These are phyloP conservation scores for Eubasilissa splendida DNA, from an alignment of 2,888 invertebrate species.

Conservation along the genomic window DNA sequence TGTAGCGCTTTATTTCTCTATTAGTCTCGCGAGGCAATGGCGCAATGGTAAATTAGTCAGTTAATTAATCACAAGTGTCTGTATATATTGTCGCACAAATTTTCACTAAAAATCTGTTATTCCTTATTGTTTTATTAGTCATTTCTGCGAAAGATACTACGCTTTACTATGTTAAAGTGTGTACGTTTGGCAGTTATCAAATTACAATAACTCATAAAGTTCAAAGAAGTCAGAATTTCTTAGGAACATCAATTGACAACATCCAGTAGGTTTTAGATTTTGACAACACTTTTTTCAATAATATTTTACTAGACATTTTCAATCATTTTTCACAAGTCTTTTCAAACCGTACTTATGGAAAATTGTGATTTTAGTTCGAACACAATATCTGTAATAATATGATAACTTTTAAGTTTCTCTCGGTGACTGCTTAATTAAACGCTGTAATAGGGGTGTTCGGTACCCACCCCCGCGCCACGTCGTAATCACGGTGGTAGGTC, in stretches of 20 bases:
- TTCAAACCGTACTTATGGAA: background rate
- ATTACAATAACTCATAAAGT: too few relatives aligned
- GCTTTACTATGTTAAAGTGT: too few relatives aligned
- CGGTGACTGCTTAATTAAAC: conserved; percentile 18
- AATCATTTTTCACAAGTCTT: background rate
- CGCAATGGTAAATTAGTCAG: too few relatives aligned
- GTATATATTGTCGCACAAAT: too few relatives aligned
- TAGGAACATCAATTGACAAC: background rate
- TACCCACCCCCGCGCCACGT: background rate
- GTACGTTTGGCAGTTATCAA: too few relatives aligned
- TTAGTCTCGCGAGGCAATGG: too few relatives aligned
- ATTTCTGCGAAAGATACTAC: too few relatives aligned
- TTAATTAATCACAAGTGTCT: too few relatives aligned
- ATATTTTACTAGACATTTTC: background rate
- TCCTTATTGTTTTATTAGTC: too few relatives aligned
- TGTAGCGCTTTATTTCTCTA: too few relatives aligned
- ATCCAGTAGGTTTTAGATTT: conserved; percentile 5
- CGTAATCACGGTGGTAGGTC: conserved; percentile 17
- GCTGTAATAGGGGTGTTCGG: background rate
- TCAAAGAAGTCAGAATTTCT: too few relatives aligned
- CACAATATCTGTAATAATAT: background rate
- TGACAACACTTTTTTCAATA: background rate
- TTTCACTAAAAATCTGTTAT: too few relatives aligned
- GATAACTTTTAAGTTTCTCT: background rate
- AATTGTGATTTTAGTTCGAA: background rate